Base-by-base conservation (phyloP, 2,888 invertebrate genomes). In the Epinotia demarniana region DNA sequence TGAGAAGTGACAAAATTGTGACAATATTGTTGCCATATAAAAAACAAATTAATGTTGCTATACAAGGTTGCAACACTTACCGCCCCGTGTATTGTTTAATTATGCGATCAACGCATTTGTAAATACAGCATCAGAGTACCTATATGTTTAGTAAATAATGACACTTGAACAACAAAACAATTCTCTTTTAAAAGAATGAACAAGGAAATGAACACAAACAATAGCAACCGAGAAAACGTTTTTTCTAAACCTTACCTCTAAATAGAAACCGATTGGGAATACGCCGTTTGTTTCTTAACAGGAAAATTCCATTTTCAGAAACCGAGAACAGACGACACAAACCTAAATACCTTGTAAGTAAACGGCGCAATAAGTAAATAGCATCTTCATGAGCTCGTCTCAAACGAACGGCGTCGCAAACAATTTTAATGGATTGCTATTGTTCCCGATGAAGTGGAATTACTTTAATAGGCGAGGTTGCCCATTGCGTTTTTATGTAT, bases 281-380 rank as follows among this genome's bases (percentile, higher is more conserved):
- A 88, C 89, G 87, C 86, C 88, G 83, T 78, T 85, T 82, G 84
- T 87, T 80, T 72, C 87, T 87, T 89, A 87, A 93, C 92, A 93
- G 90, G 92, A 90, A 92, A 92, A 92, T 89, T 92, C 92, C 92
- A 93, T 93, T 93, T 91, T 87, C 86, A 86, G 87, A 92, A 90
- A 90, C 89, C 85, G 90, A 80, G 85, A 86, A 89, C 88, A 89
- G 87, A 88, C 90, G 90, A 88, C 89, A 87, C 88, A 86, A 85
- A 88, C 90, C 90, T 92, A 92, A 92, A 92, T 92, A 91, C 92
- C 92, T 91, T 91, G 92, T 93, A 91, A 92, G 92, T 90, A 92
- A 92, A 92, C 92, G 92, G 89, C 92, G 89, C 90, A 91, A 91
- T 92, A 91, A 92, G 92, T 91, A 92, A 92, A 92, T 92, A 91